Base-by-base conservation (phyloP, 2,113 vertebrate genomes). In the Pitta sordida region DNA sequence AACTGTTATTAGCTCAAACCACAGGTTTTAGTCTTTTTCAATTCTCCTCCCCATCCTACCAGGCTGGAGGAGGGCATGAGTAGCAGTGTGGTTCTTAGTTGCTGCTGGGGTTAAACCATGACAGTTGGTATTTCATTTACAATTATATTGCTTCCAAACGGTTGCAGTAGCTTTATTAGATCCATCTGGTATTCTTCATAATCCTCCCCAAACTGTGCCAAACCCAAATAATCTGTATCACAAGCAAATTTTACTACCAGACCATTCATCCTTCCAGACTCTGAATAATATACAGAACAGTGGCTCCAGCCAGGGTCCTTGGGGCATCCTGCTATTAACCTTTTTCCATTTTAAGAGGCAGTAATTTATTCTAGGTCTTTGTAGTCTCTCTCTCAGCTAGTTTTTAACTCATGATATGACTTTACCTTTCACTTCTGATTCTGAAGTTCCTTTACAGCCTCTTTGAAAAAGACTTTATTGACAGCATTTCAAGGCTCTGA, bases 91-190 rank as follows among this genome's bases (percentile, higher is more conserved):
- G 30, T 29, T 23, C 55, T 46, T 48, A 19, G 34, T 37, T 67
- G 22, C 44, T 83, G 48, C 36, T 69, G 53, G 63, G 34, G 63
- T 76, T 89, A 63, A 89, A 69, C 55, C 34, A 43, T 36, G 41
- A 62, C 87, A 83, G 83, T 39, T 84, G 85, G 56, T 48, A 75
- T 89, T 94, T 85, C 13, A n/a, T 92, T 86, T 80, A 76, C 69
- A 68, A 62, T 85, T 76, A 85, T 55, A 58, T 55, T 91, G 75
- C 68, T 91, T 95, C 59, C 78, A 95, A 79, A 88, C 34, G 7
- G 90, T 94, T 95, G 84, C 46, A 89, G 83, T 78, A 70, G 67
- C 49, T 80, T 91, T 95, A 88, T 93, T 91, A 92, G 84, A 92
- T 90, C 84, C 89, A 93, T 91, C 86, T 95, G 78, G 46, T 89